Base-by-base conservation (phyloP, 2,113 vertebrate species). In the Takifugu bimaculatus region DNA sequence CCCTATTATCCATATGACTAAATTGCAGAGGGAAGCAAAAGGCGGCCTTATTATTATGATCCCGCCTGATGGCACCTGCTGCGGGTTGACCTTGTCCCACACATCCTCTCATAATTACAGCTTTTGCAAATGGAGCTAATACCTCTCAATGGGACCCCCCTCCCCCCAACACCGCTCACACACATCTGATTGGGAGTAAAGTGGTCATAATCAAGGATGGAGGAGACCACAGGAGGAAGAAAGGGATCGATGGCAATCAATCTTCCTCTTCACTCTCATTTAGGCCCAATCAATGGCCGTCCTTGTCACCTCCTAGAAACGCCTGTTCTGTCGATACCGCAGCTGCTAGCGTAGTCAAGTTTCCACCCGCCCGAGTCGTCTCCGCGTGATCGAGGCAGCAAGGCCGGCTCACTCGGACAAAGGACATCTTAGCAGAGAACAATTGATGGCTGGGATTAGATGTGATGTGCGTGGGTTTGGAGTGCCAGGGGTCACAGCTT, bases 171-270 rank as follows among this genome's bases (percentile, higher is more conserved):
- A 7, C 53, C 2, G 67, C 82, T 74, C 79, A 26, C 61, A 60
- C 69, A 29, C 60, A 50, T 72, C 71, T 80, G 78, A 85, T 81
- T 82, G 77, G 71, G 64, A 48, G 49, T 81, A 80, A 88, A 86
- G 78, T 86, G 85, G 72, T 83, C 79, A 80, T 87, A 85, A 87
- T 88, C 82, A 88, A 86, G 79, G 80, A 85, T 66, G 59, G 72
- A 83, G 80, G 75, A 83, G 73, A 57, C 66, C 42, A 75, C 77
- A 45, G 54, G 72, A 73, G 69, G 75, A 75, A 58, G 67, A 44
- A 71, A 72, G 47, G 65, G 73, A 88, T 85, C 81, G n/a, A 88
- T 87, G 70, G 74, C 64, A 54, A 83, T 87, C 80, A 85, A 87
- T 88, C 70, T 72, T 60, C 58, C 68, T 78, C 81, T 85, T 85